Evolutionary conservation across 1,140 invertebrate species (phyloP), one percentile per base, ranked within the genome.

Genomic region (Caenorhabditis tropicalis): DNA sequence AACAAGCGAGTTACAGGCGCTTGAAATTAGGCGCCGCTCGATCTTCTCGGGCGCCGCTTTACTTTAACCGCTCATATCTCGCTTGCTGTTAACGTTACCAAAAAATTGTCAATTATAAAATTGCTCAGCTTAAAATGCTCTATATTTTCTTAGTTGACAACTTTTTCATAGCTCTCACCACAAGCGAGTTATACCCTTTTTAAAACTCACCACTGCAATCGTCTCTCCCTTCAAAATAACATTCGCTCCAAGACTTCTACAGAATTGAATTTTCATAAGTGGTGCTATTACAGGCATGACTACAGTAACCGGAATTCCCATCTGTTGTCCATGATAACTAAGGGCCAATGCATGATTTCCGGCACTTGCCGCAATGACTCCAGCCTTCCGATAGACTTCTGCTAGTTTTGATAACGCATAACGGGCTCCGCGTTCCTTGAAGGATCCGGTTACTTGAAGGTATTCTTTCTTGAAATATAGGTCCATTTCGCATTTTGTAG

Each of bases 381-480:
- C 96, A 19, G 91, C 92, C 31, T 92, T 91, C 89, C 94, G 94
- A 87, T 96, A 93, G 29, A 95, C 94, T 58, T 90, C 79, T 0
- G 93, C 91, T n/a, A 98, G 91, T 90, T 94, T 94, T 33, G 96
- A 88, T 15, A 98, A 90, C 0, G 95, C 95, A 89, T 96, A 95
- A 12, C 96, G 93, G 0, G 96, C 96, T 6, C 96, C 96, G 84
- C 96, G 93, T 91, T 97, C 96, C 92, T 97, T 96, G 89, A 97
- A 97, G 92, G 95, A 96, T 91, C 96, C 96, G 12, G 96, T 97
- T 81, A 94, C 94, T 92, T 97, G 96, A 10, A 96, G 92, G 91
- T 96, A 97, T 90, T 98, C 96, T 91, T 96, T 96, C 92, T 98
- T 97, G 84, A 97, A 93, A 91, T 94, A 98, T 53, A 98, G 93